Conservation (phyloP, 1,140 invertebrate genomes). For the Drosophila paulistorum region DNA sequence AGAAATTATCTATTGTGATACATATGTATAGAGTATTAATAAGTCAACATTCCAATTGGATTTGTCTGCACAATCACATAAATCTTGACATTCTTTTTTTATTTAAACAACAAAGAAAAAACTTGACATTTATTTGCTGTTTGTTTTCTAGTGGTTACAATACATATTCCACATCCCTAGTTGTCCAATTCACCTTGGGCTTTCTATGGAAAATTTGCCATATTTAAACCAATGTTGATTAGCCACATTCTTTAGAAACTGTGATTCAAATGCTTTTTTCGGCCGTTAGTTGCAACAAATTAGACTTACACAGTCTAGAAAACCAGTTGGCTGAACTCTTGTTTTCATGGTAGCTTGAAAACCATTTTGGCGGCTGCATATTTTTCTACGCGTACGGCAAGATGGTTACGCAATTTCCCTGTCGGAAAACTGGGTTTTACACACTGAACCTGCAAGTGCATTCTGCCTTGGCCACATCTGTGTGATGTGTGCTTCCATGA, state of each 20-base stretch:
- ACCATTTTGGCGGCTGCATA: constrained; percentile 25
- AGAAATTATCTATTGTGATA: neutral
- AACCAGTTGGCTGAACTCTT: constrained; percentile 35
- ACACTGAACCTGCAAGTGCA: neutral
- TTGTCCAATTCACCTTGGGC: too few species aligned
- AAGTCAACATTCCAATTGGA: neutral
- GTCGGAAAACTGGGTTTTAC: constrained; percentile 14
- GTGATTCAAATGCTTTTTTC: neutral
- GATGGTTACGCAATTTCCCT: constrained; percentile 1
- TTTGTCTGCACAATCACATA: neutral
- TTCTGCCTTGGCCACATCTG: neutral
- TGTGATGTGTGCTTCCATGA: neutral
- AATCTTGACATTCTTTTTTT: constrained; percentile 9
- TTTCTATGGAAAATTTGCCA: neutral
- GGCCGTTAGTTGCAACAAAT: neutral
- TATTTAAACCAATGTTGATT: constrained; percentile 2
- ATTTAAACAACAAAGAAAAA: neutral
- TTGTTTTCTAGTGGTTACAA: neutral
- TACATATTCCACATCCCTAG: neutral
- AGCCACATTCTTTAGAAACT: constrained; percentile 3
- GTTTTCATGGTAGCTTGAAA: constrained; percentile 17
- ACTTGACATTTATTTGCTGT: constrained; percentile 2
- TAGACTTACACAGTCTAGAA: constrained; percentile 22
- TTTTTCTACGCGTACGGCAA: neutral
- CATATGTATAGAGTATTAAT: neutral